phyloP scores from a whole-genome alignment of 1,140 invertebrate genomes.

The Neotoxoptera formosana region DNA sequence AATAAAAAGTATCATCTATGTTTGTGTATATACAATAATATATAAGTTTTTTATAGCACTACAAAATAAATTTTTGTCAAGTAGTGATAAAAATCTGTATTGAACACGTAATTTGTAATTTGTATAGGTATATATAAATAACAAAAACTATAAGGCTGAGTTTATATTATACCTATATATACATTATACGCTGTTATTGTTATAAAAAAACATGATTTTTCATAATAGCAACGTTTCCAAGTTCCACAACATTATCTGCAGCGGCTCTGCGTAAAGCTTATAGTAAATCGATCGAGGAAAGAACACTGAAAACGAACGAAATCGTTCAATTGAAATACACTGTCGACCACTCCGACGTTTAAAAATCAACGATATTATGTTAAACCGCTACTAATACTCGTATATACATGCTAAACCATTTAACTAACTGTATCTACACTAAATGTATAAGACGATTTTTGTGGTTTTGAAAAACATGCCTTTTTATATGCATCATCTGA shows the following conservation, averaged over 20 bases:
- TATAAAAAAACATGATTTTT: slow-evolving; percentile 8
- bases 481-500: no score
- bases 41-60: background rate
- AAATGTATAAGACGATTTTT: background rate
- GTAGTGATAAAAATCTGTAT: background rate
- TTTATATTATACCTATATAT: background rate
- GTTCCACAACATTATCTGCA: background rate
- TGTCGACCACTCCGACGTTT: background rate
- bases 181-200: background rate
- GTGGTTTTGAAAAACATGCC: background rate
- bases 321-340: background rate
- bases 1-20: background rate
- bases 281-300: background rate
- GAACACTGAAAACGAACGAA: background rate
- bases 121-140: background rate
- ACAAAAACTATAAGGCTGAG: background rate
- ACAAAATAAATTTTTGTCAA: background rate
- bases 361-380: background rate
- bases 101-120: background rate
- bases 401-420: background rate
- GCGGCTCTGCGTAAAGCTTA: background rate
- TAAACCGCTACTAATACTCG: background rate
- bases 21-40: background rate
- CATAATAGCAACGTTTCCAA: background rate
- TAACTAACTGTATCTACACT: background rate